Evolutionary conservation across 2,888 invertebrate species (phyloP), one percentile per base, ranked within the genome.

Genomic region (Phengaris arion): DNA sequence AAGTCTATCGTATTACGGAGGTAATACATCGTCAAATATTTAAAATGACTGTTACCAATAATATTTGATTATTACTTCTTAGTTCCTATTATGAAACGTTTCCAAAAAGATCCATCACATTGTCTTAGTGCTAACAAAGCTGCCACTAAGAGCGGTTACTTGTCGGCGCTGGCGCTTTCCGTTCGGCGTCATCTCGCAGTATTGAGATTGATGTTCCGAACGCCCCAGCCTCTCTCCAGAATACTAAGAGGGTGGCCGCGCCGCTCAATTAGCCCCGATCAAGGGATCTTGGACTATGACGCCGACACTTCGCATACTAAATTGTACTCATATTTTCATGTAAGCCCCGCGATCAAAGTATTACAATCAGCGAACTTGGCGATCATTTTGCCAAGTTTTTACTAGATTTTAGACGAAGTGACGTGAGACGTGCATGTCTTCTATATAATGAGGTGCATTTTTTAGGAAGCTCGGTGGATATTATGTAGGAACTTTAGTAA

Each of bases 131-230:
- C 77, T 83, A 83, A 82, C 85, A 83, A 83, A 84, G 82, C 83
- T 79, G 81, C 85, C 84, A 86, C 86, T 93, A 93, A 92, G 92
- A 93, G 92, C 88, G 86, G 89, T 89, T 91, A 78, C 92, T 92
- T 93, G 93, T 93, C 87, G 85, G 84, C 82, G 81, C 81, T 81
- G 81, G 81, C 87, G 86, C 85, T 89, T 90, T 89, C 92, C 91
- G 90, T 85, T 81, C 82, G 83, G 86, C 91, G 93, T 92, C 93
- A 92, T 89, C 88, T 86, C 83, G 81, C 84, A 85, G 87, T 91
- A 93, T 92, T 93, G 92, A 93, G 92, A 93, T 93, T 93, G 93
- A 93, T 93, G 92, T 88, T 86, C 84, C 82, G 82, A 85, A 86
- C 89, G 88, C 85, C 85, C 81, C 82, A 82, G 84, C 84, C 82